Evolutionary conservation across 2,113 vertebrate species (phyloP).

Genomic region (Centropus unirufus): DNA sequence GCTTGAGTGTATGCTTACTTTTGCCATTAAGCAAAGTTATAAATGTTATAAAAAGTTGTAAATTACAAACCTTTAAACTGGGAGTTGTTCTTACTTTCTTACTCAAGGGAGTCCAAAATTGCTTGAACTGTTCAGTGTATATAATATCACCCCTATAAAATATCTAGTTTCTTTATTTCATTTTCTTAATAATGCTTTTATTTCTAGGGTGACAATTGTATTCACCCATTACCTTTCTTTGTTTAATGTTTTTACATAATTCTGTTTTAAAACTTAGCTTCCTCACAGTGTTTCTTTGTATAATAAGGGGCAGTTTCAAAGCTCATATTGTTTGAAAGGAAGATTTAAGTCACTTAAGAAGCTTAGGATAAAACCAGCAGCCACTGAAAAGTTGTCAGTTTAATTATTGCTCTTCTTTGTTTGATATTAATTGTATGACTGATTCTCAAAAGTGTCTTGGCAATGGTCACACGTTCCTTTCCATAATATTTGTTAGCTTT

Average conservation of each 20-base stretch:
- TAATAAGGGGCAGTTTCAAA: neutral
- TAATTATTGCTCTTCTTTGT: neutral
- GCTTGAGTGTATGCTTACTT: neutral
- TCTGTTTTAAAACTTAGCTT: neutral
- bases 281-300: neutral
- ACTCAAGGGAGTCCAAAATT: neutral
- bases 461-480: neutral
- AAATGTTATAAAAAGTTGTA: neutral
- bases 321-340: neutral
- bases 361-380: neutral
- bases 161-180: neutral
- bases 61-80: neutral
- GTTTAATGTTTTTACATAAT: neutral
- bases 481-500: neutral
- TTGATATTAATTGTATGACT: neutral
- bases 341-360: neutral
- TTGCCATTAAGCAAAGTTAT: neutral
- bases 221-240: neutral
- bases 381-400: neutral
- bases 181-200: neutral
- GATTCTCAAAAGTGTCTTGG: neutral
- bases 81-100: neutral
- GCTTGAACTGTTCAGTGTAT: accelerated
- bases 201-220: neutral
- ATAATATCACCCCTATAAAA: neutral